Evolutionary conservation across 2,797 vertebrate genomes (phyloP).

Genomic region (Nasua narica): DNA sequence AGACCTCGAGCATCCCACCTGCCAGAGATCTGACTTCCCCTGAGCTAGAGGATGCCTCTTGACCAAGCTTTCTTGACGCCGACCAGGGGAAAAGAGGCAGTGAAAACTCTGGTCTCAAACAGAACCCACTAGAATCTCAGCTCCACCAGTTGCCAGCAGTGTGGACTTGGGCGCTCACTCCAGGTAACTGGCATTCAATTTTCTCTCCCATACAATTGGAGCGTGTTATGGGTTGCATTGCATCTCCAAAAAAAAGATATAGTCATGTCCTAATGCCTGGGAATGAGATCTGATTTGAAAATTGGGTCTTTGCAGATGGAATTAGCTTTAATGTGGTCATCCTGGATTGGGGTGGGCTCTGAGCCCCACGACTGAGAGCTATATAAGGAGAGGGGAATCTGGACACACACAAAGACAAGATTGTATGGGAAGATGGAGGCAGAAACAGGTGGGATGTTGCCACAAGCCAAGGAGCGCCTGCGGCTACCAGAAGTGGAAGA

Average conservation of each 20-base stretch:
- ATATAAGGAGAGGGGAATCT: background rate
- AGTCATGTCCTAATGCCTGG: accelerated
- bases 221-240: background rate
- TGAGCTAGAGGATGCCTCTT: background rate
- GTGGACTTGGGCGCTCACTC: background rate
- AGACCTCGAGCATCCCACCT: background rate
- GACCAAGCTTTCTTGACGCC: background rate
- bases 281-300: background rate
- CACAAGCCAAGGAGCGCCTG: background rate
- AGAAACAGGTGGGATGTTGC: accelerated
- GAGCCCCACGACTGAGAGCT: background rate
- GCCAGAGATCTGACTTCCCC: background rate
- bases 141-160: accelerated
- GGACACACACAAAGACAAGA: too few species aligned
- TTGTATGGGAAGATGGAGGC: accelerated
- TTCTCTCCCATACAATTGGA: background rate
- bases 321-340: background rate
- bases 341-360: background rate
- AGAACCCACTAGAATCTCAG: too few species aligned
- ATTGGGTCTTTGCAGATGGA: background rate
- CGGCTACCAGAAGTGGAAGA: background rate
- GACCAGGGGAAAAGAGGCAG: background rate
- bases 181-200: background rate
- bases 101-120: background rate
- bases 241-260: background rate